Percentiles rank a stretch among this genome's conserved stretches.
Conservation (phyloP, 2,888 invertebrate species). For the Perdita meconis region DNA sequence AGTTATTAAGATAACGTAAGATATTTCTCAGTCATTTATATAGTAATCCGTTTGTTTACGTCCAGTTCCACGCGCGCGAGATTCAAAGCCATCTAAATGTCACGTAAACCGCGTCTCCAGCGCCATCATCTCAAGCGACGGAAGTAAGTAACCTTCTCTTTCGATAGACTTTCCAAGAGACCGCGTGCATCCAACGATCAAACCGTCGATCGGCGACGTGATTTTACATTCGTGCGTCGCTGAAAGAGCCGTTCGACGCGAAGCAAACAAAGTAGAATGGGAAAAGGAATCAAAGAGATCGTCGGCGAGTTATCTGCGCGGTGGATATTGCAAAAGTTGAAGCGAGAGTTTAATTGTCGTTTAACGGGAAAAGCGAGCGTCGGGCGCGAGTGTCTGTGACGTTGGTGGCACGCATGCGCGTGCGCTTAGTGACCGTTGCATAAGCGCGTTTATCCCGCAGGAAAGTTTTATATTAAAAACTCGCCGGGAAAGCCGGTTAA, state of each 20-base stretch:
- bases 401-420: slow-evolving; percentile 26
- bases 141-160: slow-evolving; percentile 9
- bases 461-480: slow-evolving; percentile 53
- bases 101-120: slow-evolving; percentile 31
- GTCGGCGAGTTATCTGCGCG: slow-evolving; percentile 25
- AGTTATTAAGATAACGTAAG: too few relatives aligned
- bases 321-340: slow-evolving; percentile 49
- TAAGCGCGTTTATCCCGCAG: slow-evolving; percentile 50
- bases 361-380: slow-evolving; percentile 48
- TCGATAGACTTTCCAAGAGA: slow-evolving; percentile 16
- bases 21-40: too few relatives aligned
- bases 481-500: slow-evolving; percentile 19
- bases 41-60: slow-evolving; percentile 23
- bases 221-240: not conserved
- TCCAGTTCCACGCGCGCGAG: slow-evolving; percentile 14
- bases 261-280: not conserved
- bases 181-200: not conserved
- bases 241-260: not conserved
- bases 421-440: slow-evolving; percentile 44
- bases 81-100: slow-evolving; percentile 45
- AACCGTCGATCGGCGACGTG: not conserved
- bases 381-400: slow-evolving; percentile 34
- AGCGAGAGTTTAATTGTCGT: slow-evolving; percentile 47
- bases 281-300: slow-evolving; percentile 23
- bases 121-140: slow-evolving; percentile 5